Conservation (phyloP, 2,797 vertebrate species). For the Atherinosoma microstoma region DNA sequence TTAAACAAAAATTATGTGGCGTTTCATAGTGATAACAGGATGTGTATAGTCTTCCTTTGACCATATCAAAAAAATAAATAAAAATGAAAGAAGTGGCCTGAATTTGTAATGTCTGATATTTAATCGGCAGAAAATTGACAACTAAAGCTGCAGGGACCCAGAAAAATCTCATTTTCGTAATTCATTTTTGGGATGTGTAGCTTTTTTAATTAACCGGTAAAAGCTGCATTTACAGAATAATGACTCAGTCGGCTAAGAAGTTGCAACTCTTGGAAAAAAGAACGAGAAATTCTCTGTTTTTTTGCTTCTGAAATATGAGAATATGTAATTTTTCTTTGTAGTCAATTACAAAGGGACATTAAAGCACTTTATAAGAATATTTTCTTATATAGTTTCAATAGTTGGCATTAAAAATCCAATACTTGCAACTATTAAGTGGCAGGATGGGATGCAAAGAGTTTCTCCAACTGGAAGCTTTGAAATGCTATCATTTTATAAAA, state of each 20-base stretch:
- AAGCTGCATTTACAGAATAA: conserved; percentile 3
- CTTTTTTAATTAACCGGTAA: background rate
- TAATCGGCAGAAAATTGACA: conserved; percentile 6
- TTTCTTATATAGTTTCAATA: conserved; percentile 11
- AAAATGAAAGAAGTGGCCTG: background rate
- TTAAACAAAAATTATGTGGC: conserved; percentile 1
- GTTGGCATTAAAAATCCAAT: conserved; percentile 13
- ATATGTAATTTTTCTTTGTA: conserved; percentile 12
- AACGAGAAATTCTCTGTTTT: background rate
- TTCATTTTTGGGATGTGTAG: background rate
- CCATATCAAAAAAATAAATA: background rate
- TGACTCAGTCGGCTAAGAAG: background rate
- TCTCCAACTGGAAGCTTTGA: conserved; percentile 16
- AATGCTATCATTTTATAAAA: conserved; percentile 24
- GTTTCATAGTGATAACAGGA: conserved; percentile 12
- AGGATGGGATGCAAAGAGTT: background rate
- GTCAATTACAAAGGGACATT: background rate
- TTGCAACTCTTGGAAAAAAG: background rate
- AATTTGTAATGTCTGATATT: background rate
- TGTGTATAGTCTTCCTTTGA: background rate
- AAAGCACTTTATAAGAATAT: background rate
- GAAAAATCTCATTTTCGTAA: background rate
- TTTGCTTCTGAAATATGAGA: background rate
- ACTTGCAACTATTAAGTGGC: conserved; percentile 2
- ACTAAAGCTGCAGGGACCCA: background rate